phyloP scores from a whole-genome alignment of 2,797 vertebrate species.

The Acanthopagrus latus region DNA sequence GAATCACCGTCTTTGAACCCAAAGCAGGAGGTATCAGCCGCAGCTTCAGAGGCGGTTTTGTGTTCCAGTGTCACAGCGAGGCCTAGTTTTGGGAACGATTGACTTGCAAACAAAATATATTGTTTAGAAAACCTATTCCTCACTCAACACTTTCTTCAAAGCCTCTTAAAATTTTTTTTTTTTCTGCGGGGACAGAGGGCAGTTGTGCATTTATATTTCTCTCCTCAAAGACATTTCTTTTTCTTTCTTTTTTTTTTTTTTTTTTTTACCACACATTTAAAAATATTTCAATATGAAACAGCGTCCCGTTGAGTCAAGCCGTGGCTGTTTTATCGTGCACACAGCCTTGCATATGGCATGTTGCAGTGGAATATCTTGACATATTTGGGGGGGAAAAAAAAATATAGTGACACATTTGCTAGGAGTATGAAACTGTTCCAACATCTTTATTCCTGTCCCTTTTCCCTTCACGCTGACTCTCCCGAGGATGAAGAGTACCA shows the following conservation, averaged over 20 bases:
- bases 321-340: constrained; percentile 57
- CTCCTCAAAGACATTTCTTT: constrained; percentile 39
- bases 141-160: constrained; percentile 31
- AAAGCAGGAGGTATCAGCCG: constrained; percentile 9
- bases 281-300: constrained; percentile 66
- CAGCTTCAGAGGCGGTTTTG: constrained; percentile 13
- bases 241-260: neutral
- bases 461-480: constrained; percentile 74
- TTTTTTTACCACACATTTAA: constrained; percentile 45
- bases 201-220: constrained; percentile 53
- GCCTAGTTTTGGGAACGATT: constrained; percentile 20
- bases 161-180: constrained; percentile 28
- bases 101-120: constrained; percentile 30
- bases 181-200: constrained; percentile 16
- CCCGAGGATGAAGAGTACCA: constrained; percentile 76
- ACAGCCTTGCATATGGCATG: constrained; percentile 45
- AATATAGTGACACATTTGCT: constrained; percentile 65
- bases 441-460: constrained; percentile 77
- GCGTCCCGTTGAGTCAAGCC: constrained; percentile 40
- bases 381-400: constrained; percentile 46
- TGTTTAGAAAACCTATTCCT: constrained; percentile 37
- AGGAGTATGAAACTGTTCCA: constrained; percentile 64
- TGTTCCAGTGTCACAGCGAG: constrained; percentile 40
- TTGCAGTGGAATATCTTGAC: constrained; percentile 63
- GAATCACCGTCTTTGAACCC: neutral